These are phyloP conservation scores for Pectinophora gossypiella DNA, from an alignment of 1,140 invertebrate genomes.

Conservation along the genomic window DNA sequence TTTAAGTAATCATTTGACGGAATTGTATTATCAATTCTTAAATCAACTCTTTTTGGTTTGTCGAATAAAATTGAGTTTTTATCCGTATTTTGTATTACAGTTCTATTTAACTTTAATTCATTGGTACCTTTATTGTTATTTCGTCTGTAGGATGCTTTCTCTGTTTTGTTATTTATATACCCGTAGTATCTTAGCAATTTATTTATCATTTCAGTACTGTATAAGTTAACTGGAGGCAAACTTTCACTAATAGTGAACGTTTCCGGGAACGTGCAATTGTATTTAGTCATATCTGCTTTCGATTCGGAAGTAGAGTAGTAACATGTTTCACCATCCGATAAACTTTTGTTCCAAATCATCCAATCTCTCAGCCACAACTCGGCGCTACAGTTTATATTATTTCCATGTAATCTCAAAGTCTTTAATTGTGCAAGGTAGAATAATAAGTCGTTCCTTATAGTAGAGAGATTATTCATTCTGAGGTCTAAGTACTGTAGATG, in stretches of 20 bases:
- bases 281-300: constrained; percentile 58
- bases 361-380: constrained; percentile 80
- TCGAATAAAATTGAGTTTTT: constrained; percentile 16
- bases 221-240: constrained; percentile 64
- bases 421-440: constrained; percentile 82
- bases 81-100: constrained; percentile 17
- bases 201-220: constrained; percentile 70
- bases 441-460: constrained; percentile 78
- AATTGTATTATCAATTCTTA: constrained; percentile 35
- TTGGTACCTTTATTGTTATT: constrained; percentile 20
- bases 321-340: constrained; percentile 64
- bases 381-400: constrained; percentile 80
- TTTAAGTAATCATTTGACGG: constrained; percentile 39
- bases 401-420: constrained; percentile 77
- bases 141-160: constrained; percentile 33
- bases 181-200: constrained; percentile 64
- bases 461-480: constrained; percentile 77
- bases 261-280: constrained; percentile 67
- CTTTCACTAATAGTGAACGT: constrained; percentile 68
- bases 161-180: constrained; percentile 65
- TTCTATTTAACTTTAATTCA: constrained; percentile 10
- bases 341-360: constrained; percentile 76
- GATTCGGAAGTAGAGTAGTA: constrained; percentile 60
- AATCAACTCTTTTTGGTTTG: constrained; percentile 10
- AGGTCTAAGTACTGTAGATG: constrained; percentile 83